Conservation (phyloP, 2,888 invertebrate genomes). For the Cryptus armator region DNA sequence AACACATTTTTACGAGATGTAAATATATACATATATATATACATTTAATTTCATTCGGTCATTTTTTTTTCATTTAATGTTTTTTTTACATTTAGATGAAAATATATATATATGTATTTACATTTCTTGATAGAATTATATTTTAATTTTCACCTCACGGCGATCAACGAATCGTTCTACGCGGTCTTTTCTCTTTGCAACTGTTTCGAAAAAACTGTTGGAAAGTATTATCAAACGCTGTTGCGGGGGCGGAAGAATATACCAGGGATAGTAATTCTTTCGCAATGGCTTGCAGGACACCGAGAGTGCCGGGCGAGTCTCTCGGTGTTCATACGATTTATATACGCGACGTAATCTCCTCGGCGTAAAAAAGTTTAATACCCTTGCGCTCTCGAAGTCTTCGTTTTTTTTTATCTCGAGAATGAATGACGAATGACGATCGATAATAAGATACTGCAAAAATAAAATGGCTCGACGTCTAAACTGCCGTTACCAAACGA, state of each 20-base stretch:
- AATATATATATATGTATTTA: too few relatives aligned
- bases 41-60: too few relatives aligned
- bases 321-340: constrained; percentile 47
- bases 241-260: constrained; percentile 13
- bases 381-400: constrained; percentile 19
- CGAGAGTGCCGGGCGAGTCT: neutral
- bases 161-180: neutral
- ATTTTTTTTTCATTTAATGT: too few relatives aligned
- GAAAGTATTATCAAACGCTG: constrained; percentile 2
- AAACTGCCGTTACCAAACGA: constrained; percentile 1
- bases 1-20: too few relatives aligned
- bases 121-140: neutral
- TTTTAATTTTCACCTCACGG: neutral
- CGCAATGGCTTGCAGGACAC: constrained; percentile 30
- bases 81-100: too few relatives aligned
- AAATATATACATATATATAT: too few relatives aligned
- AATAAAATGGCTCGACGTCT: constrained; percentile 3
- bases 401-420: neutral
- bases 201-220: neutral
- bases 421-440: constrained; percentile 32
- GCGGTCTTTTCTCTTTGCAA: neutral
- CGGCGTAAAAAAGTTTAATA: constrained; percentile 63
- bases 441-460: constrained; percentile 40
- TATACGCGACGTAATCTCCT: constrained; percentile 59
- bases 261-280: constrained; percentile 48